Base-by-base conservation (phyloP, 2,797 vertebrate species). In the Phalloptychus januarius region DNA sequence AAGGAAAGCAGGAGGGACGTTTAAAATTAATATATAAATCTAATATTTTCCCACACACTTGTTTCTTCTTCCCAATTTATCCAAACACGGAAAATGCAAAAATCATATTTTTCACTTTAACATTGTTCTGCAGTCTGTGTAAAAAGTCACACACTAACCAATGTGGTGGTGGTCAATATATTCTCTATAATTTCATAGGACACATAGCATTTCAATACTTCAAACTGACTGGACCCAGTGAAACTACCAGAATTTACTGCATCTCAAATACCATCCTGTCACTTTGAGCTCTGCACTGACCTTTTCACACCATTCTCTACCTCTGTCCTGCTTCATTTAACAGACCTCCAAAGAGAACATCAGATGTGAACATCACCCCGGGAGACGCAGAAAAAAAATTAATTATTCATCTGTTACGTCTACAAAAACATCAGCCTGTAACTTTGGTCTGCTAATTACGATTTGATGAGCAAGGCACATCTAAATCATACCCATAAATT, bases 401-500 rank as follows among this genome's bases (percentile, higher is more conserved):
- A 87, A 94, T 93, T 88, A 95, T 94, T 94, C 84, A 94, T 93
- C 58, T 63, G 71, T 71, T 89, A 90, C 83, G 79, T 93, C 90
- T 88, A 86, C 81, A 78, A 91, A 69, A 92, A 93, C 92, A 90
- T 86, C 93, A 89, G 86, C 79, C 88, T 83, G 80, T 82, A 86
- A 91, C 85, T 94, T 93, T 83, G 84, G 86, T 87, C 86, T 79
- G 79, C 87, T 92, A 91, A 93, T 94, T 94, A 93, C 87, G 82
- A 90, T 92, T 93, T 93, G 88, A 94, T 94, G 92, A 93, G 86
- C 80, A 71, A 87, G 83, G 85, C 87, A 87, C 79, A 77, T 93
- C 87, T 91, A 89, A 93, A 91, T 92, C 89, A 91, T 81, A 83
- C 86, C 45, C 76, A 84, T 72, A 87, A 85, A 92, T 91, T 88